Evolutionary conservation across 2,888 invertebrate genomes (phyloP), one percentile per base, ranked within the genome.

Genomic region (Rapana venosa): DNA sequence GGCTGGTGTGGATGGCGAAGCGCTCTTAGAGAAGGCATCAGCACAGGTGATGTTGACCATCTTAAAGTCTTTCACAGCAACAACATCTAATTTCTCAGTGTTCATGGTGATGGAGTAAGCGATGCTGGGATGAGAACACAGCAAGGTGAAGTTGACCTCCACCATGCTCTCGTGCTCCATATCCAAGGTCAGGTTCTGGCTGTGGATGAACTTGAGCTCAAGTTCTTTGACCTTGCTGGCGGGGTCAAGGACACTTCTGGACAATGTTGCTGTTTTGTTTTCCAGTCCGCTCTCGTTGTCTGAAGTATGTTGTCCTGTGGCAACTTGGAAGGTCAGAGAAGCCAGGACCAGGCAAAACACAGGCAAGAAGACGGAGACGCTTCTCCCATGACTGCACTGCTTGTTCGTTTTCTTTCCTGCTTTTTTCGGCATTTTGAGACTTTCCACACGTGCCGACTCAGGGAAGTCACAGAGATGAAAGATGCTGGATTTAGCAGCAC

Each of bases 21-120:
- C 11, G 86, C 56, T 35, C 11, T 11, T 13, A 30, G 20, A 58
- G 66, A 30, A 13, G 22, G 22, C 17, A 32, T 74, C 61, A 5
- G 58, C 81, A 35, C 90, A 90, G 20, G 90, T n/a, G 79, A 90
- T 61, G 35, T 74, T 56, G 87, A 87, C 56, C 26, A 36, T 20
- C 32, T 20, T 22, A n/a, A 61, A 74, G n/a, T 35, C 81, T 0
- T 32, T 32, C 26, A 90, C 83, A 8, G 58, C 26, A 13, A 87
- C 90, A 26, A 90, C 87, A 30, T 81, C 61, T n/a, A 58, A 0
- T 2, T 74, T 47, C 22, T 87, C 90, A 0, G 90, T 87, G 26
- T 15, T 30, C 66, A 90, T 0, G 5, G 30, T 36, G 66, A 90
- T 79, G 70, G 70, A 35, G 84, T 90, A 87, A 22, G 32, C 35